Evolutionary conservation across 2,797 vertebrate species (phyloP), one percentile per base, ranked within the genome.

Genomic region (Threskiornis aethiopicus): DNA sequence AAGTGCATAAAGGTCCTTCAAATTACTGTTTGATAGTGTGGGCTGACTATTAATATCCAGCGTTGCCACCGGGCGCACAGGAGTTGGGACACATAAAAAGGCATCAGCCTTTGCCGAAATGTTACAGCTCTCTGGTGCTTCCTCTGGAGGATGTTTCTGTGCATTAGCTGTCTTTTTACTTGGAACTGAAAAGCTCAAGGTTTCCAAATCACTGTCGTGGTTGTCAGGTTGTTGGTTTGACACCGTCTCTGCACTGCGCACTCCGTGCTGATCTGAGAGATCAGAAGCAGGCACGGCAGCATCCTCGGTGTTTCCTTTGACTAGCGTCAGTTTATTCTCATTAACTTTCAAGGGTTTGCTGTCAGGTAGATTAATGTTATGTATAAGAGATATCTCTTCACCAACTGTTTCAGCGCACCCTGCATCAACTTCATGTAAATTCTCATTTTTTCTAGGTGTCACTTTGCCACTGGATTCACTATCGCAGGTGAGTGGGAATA

Each of bases 91-190:
- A 92, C 96, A 98, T 66, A 98, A 97, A 87, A 98, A 97, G 6
- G 98, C 98, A 87, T 97, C 96, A 54, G 93, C 91, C 70, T 94
- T 97, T 95, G 95, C 95, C 5, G 97, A 94, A 79, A 97, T 37
- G 11, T 97, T 84, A n/a, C 98, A 98, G 44, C 94, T 97, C 46
- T 98, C 98, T 93, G 90, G 96, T 96, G 18, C 33, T 97, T 98
- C 97, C 85, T 98, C 95, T 97, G 91, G 97, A 98, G 98, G 97
- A 16, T 98, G 98, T 92, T 98, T 99, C 97, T 97, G 98, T 96
- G 97, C 98, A 59, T 98, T 84, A 73, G 95, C 88, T 69, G 95
- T 96, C 96, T 98, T 98, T 93, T 97, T 97, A 93, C 98, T 98
- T 57, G 95, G 55, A 78, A 69, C 47, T 71, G 91, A 89, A 95